Conservation (phyloP, 1,140 invertebrate species). For the Nasonia vitripennis region DNA sequence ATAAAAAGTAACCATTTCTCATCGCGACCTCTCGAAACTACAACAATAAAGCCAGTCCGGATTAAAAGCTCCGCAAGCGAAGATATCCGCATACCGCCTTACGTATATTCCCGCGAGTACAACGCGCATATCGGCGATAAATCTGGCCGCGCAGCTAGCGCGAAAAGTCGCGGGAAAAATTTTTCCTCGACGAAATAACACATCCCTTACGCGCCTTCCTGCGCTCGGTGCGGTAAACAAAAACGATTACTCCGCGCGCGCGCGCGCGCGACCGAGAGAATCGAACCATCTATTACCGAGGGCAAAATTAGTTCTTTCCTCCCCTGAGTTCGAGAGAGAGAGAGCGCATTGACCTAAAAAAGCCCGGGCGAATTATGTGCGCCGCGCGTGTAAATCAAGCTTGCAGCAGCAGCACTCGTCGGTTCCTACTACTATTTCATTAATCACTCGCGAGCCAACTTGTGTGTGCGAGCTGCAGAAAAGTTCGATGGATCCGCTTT, state of each 20-base stretch:
- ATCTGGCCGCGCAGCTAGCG: neutral
- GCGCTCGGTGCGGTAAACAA: slow-evolving; percentile 1
- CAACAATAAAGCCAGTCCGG: neutral
- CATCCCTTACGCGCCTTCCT: neutral
- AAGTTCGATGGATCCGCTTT: neutral
- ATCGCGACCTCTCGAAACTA: slow-evolving; percentile 1
- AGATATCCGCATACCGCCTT: neutral
- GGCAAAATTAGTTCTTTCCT: slow-evolving; percentile 31
- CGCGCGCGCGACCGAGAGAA: neutral
- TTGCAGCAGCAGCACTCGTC: neutral
- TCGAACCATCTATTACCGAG: slow-evolving; percentile 37
- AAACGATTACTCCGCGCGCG: neutral
- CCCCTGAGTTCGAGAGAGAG: slow-evolving; percentile 9
- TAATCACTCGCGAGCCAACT: slow-evolving; percentile 8
- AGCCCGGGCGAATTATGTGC: slow-evolving; percentile 26
- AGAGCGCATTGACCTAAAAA: slow-evolving; percentile 45
- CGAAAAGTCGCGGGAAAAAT: neutral
- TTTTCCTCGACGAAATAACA: neutral
- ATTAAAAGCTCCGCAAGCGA: neutral
- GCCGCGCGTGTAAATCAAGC: slow-evolving; percentile 17
- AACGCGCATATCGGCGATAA: slow-evolving; percentile 18
- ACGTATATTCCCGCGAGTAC: neutral
- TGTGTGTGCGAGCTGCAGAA: neutral
- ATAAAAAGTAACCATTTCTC: slow-evolving; percentile 17
- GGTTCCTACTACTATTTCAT: neutral